These are phyloP conservation scores for Drosophila azteca DNA, from an alignment of 1,140 invertebrate genomes.

Conservation along the genomic window DNA sequence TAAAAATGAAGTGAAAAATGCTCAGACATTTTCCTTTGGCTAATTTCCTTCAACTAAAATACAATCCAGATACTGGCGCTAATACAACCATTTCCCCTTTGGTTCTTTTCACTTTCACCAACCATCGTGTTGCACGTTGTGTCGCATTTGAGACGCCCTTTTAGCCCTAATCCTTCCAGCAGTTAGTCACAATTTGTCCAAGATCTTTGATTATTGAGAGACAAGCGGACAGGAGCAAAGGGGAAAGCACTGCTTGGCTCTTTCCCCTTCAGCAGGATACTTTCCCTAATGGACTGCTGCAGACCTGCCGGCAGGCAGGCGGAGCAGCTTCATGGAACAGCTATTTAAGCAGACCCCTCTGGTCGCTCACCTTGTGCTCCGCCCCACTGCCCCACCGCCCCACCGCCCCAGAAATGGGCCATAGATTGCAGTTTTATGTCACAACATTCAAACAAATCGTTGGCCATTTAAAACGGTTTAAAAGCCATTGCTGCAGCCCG, in stretches of 20 bases:
- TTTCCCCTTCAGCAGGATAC: slow-evolving; percentile 29
- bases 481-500: slow-evolving; percentile 49
- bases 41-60: too few species aligned
- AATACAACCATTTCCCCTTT: not conserved
- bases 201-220: slow-evolving; percentile 44
- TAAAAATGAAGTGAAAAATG: too few species aligned
- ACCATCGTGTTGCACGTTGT: not conserved
- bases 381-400: not conserved
- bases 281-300: slow-evolving; percentile 42
- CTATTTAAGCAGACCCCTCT: slow-evolving; percentile 49
- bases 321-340: slow-evolving; percentile 42
- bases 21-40: too few species aligned
- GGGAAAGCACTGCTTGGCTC: not conserved
- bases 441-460: slow-evolving; percentile 75
- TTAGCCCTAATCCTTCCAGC: slow-evolving; percentile 40
- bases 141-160: not conserved
- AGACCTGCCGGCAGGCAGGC: slow-evolving; percentile 31
- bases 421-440: slow-evolving; percentile 79
- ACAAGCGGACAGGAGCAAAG: not conserved
- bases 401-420: slow-evolving; percentile 47
- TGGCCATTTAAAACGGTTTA: slow-evolving; percentile 72
- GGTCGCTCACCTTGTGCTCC: slow-evolving; percentile 51
- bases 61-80: too few species aligned
- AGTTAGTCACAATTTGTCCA: slow-evolving; percentile 43
- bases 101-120: not conserved